Evolutionary conservation across 1,140 invertebrate species (phyloP).

Genomic region (Diprion similis): DNA sequence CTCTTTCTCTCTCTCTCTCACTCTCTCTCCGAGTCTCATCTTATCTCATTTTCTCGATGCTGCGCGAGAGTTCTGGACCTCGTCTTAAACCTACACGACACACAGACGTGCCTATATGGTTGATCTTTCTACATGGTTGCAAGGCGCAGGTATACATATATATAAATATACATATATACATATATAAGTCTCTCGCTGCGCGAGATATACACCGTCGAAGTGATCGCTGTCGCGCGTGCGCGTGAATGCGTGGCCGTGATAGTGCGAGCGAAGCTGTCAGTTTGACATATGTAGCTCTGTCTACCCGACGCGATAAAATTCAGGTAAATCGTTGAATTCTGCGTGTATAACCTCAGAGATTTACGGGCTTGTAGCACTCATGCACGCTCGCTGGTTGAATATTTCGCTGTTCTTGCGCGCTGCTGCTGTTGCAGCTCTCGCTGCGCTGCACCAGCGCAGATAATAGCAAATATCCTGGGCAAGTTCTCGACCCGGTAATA

Average conservation of each 20-base stretch:
- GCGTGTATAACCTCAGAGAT: neutral
- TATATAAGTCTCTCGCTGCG: no score
- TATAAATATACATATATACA: no score
- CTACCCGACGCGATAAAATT: neutral
- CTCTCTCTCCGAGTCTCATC: neutral
- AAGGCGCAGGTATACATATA: no score
- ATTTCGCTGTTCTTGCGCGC: no score
- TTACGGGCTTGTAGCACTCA: neutral
- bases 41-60: neutral
- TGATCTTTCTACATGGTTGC: no score
- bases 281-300: conserved; percentile 7
- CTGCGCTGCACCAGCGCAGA: no score
- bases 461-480: no score
- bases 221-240: neutral
- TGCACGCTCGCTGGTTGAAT: neutral
- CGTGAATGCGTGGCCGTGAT: conserved; percentile 4
- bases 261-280: neutral
- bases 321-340: conserved; percentile 1
- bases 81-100: neutral
- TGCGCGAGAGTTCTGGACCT: neutral
- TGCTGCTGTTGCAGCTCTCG: no score
- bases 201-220: no score
- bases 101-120: no score
- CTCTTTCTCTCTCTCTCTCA: no score
- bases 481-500: no score